phyloP scores from a whole-genome alignment of 2,113 vertebrate species.

The Peromyscus maniculatus region DNA sequence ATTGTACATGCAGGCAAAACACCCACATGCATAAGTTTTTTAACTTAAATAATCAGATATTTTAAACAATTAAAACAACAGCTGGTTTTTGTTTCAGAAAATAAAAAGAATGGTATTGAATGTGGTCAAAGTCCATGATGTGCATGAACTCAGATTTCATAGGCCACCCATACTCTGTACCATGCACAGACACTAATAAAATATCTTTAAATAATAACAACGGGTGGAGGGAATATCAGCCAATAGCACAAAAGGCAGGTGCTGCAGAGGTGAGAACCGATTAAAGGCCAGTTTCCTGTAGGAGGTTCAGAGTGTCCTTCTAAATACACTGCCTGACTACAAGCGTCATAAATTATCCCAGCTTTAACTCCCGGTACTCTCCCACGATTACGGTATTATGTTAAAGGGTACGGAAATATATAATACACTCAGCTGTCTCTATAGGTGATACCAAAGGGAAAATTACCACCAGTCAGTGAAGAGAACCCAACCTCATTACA shows the following conservation, averaged over 20 bases:
- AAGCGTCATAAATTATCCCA: conserved; percentile 76
- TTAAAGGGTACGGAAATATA: conserved; percentile 85
- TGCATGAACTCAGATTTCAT: background rate
- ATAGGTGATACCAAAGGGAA: conserved; percentile 79
- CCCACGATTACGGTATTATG: conserved; percentile 73
- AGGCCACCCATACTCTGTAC: too few relatives aligned
- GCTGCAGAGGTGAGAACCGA: background rate
- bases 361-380: conserved; percentile 79
- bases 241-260: conserved; percentile 50
- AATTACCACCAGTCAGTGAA: conserved; percentile 79
- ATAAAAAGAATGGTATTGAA: background rate
- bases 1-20: background rate
- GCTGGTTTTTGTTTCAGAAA: background rate
- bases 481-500: conserved; percentile 73
- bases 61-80: background rate
- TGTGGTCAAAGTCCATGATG: background rate
- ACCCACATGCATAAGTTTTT: background rate
- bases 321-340: conserved; percentile 60
- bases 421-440: conserved; percentile 79
- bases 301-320: conserved; percentile 70
- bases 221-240: background rate
- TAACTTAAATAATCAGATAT: background rate
- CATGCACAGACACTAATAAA: background rate
- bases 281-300: conserved; percentile 18
- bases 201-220: background rate